Conservation (phyloP, 2,888 invertebrate genomes). For the Lasioglossum villosulum region DNA sequence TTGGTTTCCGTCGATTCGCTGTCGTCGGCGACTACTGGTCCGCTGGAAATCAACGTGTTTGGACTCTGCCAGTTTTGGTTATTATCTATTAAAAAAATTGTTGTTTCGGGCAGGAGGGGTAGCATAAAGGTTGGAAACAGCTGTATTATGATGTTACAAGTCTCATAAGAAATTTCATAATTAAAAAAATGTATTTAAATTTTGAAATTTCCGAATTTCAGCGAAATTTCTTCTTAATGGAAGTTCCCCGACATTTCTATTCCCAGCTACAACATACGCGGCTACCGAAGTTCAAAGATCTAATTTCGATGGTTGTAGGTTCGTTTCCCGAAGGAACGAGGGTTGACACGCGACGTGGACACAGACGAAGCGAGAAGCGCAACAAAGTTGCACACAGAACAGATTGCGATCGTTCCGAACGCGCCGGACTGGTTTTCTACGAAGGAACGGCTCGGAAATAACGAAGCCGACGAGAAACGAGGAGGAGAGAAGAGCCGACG, state of each 20-base stretch:
- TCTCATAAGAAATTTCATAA: no score
- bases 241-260: neutral
- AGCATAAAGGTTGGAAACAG: no score
- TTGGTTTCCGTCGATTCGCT: conserved; percentile 37
- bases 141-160: no score
- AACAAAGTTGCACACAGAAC: conserved; percentile 8
- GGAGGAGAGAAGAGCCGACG: conserved; percentile 22
- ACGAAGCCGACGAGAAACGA: conserved; percentile 39
- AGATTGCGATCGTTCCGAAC: conserved; percentile 25
- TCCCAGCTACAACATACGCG: neutral
- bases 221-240: neutral
- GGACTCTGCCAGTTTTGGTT: neutral
- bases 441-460: conserved; percentile 32
- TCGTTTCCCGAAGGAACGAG: conserved; percentile 12
- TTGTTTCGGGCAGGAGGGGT: no score
- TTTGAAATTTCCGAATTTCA: neutral
- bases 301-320: neutral
- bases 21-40: conserved; percentile 5
- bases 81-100: no score
- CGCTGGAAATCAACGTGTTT: conserved; percentile 44
- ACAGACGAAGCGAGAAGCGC: neutral
- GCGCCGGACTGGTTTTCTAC: conserved; percentile 23
- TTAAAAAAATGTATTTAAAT: neutral
- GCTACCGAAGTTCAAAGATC: neutral
- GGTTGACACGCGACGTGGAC: conserved; percentile 12